Base-by-base conservation (phyloP, 2,888 invertebrate genomes). In the Drosophila ustulata region DNA sequence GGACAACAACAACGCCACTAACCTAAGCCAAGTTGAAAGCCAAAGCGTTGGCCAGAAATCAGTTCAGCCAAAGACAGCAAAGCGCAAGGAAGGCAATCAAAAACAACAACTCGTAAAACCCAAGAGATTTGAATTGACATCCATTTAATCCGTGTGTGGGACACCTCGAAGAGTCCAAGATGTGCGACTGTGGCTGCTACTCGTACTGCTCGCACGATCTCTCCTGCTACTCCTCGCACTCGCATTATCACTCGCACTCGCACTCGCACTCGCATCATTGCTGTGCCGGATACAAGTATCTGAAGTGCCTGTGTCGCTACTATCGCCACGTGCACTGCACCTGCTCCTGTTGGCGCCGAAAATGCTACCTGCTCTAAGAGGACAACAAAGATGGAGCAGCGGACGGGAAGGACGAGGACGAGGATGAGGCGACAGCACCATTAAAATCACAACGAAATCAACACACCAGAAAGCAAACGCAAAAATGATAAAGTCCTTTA, bases 1-100 rank as follows among this genome's bases (percentile, higher is more conserved):
- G 62, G 68, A 62, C 72, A 66, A 66, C 46, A 65, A 69, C 56
- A n/a, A n/a, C 66, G 67, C 78, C 63, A 82, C 85, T 86, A 86
- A 86, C 85, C 85, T 86, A 86, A 83, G 88, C 75, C 89, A 86
- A 86, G 83, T 76, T 45, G 80, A 86, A 88, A 86, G 73, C 9
- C 62, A 49, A 74, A 74, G 87, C 79, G 81, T 80, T 79, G 78
- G 88, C 78, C 86, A 88, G 81, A 88, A 88, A 86, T 83, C 85
- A 86, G 88, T 86, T 83, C 64, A 78, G 79, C 68, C 71, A 57
- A 62, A 76, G 78, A 70, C 71, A 71, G 74, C 88, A 55, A 77
- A 66, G 71, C 59, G 83, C 68, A 66, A 78, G 79, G 78, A 26
- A 55, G 4, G 39, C 18, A 18, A 18, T 18, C 18, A 18, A 18